Conservation (phyloP, 2,888 invertebrate genomes). For the Melieria omissa region DNA sequence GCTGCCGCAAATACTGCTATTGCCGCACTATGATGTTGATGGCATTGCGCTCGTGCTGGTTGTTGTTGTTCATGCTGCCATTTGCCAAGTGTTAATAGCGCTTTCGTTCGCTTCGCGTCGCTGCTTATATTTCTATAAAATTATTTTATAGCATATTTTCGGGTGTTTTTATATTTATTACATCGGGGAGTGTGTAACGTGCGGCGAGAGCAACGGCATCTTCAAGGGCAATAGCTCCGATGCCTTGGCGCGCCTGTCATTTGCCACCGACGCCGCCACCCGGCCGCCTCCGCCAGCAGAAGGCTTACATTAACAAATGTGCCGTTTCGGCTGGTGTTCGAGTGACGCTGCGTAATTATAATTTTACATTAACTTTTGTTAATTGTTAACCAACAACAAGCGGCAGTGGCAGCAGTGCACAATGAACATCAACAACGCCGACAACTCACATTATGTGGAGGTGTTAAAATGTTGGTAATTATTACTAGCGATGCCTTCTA, state of each 20-base stretch:
- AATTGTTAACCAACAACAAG: conserved; percentile 55
- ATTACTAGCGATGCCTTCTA: not conserved
- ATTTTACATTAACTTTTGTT: conserved; percentile 65
- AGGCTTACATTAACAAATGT: conserved; percentile 61
- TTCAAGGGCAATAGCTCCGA: too few relatives aligned
- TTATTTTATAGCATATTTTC: conserved; percentile 62
- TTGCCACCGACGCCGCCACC: not conserved
- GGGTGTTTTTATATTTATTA: conserved; percentile 65
- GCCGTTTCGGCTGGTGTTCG: conserved; percentile 42
- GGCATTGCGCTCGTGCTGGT: not conserved
- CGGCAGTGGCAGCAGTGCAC: not conserved
- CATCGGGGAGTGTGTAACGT: conserved; percentile 55
- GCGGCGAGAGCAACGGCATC: not conserved
- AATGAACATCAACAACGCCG: too few relatives aligned
- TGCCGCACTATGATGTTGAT: not conserved
- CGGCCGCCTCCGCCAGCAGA: not conserved
- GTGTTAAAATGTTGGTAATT: conserved; percentile 23
- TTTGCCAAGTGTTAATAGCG: conserved; percentile 18
- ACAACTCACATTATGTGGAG: not conserved
- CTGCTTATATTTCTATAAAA: conserved; percentile 40
- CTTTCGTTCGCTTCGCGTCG: conserved; percentile 7
- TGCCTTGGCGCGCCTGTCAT: not conserved
- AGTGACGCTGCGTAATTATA: conserved; percentile 54
- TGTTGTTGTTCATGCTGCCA: not conserved
- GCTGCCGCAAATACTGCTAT: not conserved